Evolutionary conservation across 2,113 vertebrate species (phyloP), one percentile per base, ranked within the genome.

Genomic region (Phyllopteryx taeniolatus): DNA sequence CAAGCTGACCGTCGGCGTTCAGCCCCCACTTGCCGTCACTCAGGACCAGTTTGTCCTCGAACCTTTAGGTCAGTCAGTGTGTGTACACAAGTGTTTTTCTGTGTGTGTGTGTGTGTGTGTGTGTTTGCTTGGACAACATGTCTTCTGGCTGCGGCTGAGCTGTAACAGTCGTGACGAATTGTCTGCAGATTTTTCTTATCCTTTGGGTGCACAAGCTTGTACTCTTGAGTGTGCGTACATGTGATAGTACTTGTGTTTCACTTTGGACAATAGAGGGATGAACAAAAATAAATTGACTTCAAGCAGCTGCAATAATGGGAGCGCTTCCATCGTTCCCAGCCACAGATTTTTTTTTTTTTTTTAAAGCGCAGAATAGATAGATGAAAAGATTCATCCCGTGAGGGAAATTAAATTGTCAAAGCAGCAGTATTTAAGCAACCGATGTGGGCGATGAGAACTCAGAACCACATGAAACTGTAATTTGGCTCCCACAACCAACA

Each of bases 31-130:
- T 69, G 91, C 92, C 2, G 49, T 95, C 86, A 95, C 94, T 54
- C 92, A 93, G 76, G 95, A 96, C 74, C 94, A 94, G 84, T 97
- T 98, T 74, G 20, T 86, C 57, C 91, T 98, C 68, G 87, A 94
- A 67, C 90, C 93, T 43, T 87, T 95, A 79, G 94, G 98, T 99
- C 88, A 93, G 91, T 90, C 3, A 44, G 14, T 67, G 60, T 68
- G 12, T 73, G 10, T 49, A 15, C 72, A 42, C 14, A 8, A 46
- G 31, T 61, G 5, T 67, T 15, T 67, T 5, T 27, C 27, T 27
- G 27, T 27, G 27, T 70, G 44, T 57, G n/a, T 49, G 31, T 57
- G 12, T 76, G 9, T 35, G 17, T 64, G 60, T 64, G 1, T 53
- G 43, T 10, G 14, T 65, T 2, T 46, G 31, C 33, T 6, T 20